These are phyloP conservation scores for Orthosia gracilis DNA, from an alignment of 2,888 invertebrate genomes.

Conservation along the genomic window DNA sequence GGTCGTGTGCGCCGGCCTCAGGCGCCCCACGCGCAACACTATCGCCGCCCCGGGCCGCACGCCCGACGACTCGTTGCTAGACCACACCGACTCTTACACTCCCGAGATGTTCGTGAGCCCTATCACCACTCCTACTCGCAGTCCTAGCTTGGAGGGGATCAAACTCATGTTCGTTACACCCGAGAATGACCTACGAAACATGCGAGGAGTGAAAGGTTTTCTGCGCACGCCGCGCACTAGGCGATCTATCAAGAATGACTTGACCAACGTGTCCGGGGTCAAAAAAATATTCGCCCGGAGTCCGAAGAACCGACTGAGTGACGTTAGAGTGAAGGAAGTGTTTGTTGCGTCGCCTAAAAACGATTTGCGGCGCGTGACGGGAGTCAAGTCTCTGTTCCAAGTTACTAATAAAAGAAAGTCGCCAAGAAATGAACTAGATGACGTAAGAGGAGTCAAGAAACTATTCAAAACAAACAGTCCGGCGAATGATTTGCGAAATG, in stretches of 20 bases:
- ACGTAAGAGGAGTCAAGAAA: slow-evolving; percentile 81
- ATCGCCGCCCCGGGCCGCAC: slow-evolving; percentile 68
- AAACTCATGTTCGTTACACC: slow-evolving; percentile 78
- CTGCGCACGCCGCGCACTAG: slow-evolving; percentile 75
- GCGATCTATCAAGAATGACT: slow-evolving; percentile 80
- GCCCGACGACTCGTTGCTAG: slow-evolving; percentile 71
- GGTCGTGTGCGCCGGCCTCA: slow-evolving; percentile 26
- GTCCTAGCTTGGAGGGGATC: slow-evolving; percentile 76
- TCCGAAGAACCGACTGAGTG: slow-evolving; percentile 75
- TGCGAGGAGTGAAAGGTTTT: slow-evolving; percentile 74
- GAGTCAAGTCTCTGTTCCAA: slow-evolving; percentile 73
- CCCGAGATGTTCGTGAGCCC: slow-evolving; percentile 84
- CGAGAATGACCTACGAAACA: slow-evolving; percentile 76
- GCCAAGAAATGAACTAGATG: slow-evolving; percentile 80
- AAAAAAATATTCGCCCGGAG: slow-evolving; percentile 80
- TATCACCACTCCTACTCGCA: slow-evolving; percentile 74
- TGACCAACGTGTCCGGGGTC: slow-evolving; percentile 82
- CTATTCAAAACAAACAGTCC: slow-evolving; percentile 77
- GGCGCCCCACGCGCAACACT: slow-evolving; percentile 52
- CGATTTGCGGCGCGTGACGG: slow-evolving; percentile 74
- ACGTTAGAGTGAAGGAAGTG: slow-evolving; percentile 81
- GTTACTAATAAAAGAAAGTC: slow-evolving; percentile 67
- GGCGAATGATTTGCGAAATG: slow-evolving; percentile 79
- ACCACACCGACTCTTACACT: slow-evolving; percentile 72
- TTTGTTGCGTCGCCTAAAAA: slow-evolving; percentile 73